Base-by-base conservation (phyloP, 1,140 invertebrate species). In the Chelonus insularis region DNA sequence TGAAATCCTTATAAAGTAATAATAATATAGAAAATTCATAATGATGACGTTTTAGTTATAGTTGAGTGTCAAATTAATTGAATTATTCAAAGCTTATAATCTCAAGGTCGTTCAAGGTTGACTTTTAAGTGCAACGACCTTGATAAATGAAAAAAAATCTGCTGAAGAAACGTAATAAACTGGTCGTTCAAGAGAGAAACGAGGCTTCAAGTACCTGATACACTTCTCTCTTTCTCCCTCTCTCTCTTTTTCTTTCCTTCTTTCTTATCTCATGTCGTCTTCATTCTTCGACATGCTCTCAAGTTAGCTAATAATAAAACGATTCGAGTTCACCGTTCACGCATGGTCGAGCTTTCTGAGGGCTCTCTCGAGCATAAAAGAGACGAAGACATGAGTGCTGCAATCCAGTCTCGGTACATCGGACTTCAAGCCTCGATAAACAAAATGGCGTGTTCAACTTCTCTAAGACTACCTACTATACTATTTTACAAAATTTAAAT, bases 311-410 rank as follows among this genome's bases (percentile, higher is more conserved):
- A 50, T 50, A 50, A 21, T 50, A 25, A 50, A 50, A 50, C 21
- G 47, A 50, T 50, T 50, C n/a, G 16, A 50, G 47, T 50, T 50
- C 21, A 50, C 47, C 47, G 47, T 50, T 50, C 47, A 50, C 21
- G 47, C 47, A 50, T 50, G 20, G 47, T 20, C n/a, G 20, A 18
- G 11, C 12, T 18, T 29, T 20, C 20, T 50, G 7, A 50, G 47
- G 47, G 21, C 23, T 37, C 36, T 37, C 2, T 37, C 3, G 12
- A 12, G 36, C 36, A 37, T 37, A 37, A 11, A 37, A n/a, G 12
- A 37, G 25, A 3, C 7, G 25, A 45, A 8, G 43, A 45, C 16
- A 45, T 45, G 16, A 2, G 16, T 18, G 8, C 7, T 23, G 18
- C 16, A 50, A 25, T 50, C 21, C 47, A 12, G 47, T 50, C 47